Percentiles rank a stretch among this genome's conserved stretches.
Conservation (phyloP, 2,113 vertebrate species). For the Nothoprocta pentlandii region DNA sequence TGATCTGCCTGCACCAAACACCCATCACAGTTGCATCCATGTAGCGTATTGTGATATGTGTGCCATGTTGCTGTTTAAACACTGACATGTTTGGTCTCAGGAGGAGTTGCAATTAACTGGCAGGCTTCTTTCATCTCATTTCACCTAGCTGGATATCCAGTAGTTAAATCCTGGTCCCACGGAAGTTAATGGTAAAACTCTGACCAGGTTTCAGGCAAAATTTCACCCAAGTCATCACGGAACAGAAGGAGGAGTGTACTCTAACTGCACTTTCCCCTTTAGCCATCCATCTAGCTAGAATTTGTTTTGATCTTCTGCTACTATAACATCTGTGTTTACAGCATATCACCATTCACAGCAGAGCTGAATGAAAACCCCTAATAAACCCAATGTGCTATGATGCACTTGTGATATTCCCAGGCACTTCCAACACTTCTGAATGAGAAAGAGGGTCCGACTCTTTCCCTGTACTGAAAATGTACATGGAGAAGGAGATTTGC, state of each 20-base stretch:
- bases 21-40: not conserved
- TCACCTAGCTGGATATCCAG: not conserved
- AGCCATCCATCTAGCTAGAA: not conserved
- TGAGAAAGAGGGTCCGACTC: not conserved
- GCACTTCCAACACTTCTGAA: not conserved
- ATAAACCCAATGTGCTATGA: rapidly evolving
- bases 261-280: not conserved
- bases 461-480: constrained; percentile 19
- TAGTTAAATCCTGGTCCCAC: not conserved
- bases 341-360: not conserved
- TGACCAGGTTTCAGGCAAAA: not conserved
- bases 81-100: not conserved
- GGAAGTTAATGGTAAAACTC: not conserved
- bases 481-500: not conserved
- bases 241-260: not conserved
- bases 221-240: not conserved
- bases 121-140: not conserved
- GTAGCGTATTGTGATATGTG: not conserved
- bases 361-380: constrained; percentile 3
- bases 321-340: not conserved
- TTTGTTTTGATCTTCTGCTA: constrained; percentile 23
- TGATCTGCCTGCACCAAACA: rapidly evolving
- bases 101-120: not conserved
- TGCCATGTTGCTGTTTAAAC: not conserved
- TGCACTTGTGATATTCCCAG: rapidly evolving